A percentile compares a stretch with the other conserved stretches of the same genome.
These are phyloP conservation scores for Eutrigla gurnardus DNA, from an alignment of 2,797 vertebrate genomes.

Conservation along the genomic window DNA sequence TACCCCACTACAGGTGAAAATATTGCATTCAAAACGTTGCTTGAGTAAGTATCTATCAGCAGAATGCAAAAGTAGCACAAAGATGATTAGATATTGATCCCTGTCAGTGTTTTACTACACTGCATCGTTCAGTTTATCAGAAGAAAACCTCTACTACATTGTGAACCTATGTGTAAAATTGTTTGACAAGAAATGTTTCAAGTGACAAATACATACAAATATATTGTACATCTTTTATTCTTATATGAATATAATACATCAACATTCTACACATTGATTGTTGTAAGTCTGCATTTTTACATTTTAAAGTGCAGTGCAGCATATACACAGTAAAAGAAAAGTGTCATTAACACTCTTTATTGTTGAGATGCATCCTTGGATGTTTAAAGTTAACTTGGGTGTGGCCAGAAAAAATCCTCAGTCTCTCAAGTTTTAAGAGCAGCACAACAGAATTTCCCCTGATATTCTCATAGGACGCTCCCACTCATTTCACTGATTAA, in stretches of 20 bases:
- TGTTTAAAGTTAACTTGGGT: neutral
- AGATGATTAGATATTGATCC: too few species aligned
- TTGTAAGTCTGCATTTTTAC: slow-evolving; percentile 19
- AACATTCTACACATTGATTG: slow-evolving; percentile 15
- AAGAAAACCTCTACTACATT: too few species aligned
- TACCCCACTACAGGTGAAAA: too few species aligned
- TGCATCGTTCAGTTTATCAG: too few species aligned
- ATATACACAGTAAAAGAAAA: slow-evolving; percentile 31
- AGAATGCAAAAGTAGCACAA: too few species aligned
- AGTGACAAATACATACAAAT: neutral
- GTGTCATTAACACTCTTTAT: neutral
- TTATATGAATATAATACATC: slow-evolving; percentile 32
- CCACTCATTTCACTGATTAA: slow-evolving; percentile 1
- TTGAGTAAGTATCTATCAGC: too few species aligned
- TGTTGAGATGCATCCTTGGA: neutral
- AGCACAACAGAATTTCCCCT: neutral
- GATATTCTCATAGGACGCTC: slow-evolving; percentile 6
- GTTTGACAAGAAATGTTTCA: too few species aligned
- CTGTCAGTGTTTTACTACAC: too few species aligned
- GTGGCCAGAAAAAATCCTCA: neutral
- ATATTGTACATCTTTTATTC: slow-evolving; percentile 35
- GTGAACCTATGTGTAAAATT: too few species aligned
- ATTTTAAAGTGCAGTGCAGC: slow-evolving; percentile 50
- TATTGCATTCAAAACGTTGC: too few species aligned
- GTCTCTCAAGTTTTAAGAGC: neutral